Percentiles rank a stretch among this genome's conserved stretches.
Conservation (phyloP, 2,888 invertebrate genomes). For the Beris chalybata region DNA sequence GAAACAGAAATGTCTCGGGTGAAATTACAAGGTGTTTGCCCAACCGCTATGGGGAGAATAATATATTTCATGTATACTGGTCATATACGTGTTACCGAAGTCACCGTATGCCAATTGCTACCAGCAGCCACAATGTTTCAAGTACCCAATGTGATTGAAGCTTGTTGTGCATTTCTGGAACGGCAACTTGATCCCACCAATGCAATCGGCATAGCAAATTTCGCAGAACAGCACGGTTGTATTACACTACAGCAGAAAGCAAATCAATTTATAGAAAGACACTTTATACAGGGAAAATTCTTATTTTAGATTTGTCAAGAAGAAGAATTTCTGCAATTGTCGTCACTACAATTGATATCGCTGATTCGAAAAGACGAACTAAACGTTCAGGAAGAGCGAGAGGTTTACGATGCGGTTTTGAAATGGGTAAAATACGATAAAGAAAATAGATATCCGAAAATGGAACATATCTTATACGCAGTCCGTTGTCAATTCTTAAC, state of each 20-base stretch:
- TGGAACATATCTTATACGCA: slow-evolving; percentile 84
- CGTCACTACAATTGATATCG: slow-evolving; percentile 76
- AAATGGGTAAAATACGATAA: slow-evolving; percentile 91
- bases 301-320: slow-evolving; percentile 76
- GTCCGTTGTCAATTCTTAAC: slow-evolving; percentile 91
- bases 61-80: slow-evolving; percentile 94
- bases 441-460: slow-evolving; percentile 77
- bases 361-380: slow-evolving; percentile 87
- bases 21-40: slow-evolving; percentile 81
- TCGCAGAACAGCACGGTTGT: slow-evolving; percentile 91
- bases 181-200: slow-evolving; percentile 90
- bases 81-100: slow-evolving; percentile 84
- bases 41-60: slow-evolving; percentile 83
- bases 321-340: slow-evolving; percentile 87
- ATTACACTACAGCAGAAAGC: slow-evolving; percentile 78
- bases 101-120: slow-evolving; percentile 87
- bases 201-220: slow-evolving; percentile 91
- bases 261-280: slow-evolving; percentile 82
- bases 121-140: slow-evolving; percentile 96
- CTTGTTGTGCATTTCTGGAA: slow-evolving; percentile 90
- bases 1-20: slow-evolving; percentile 87
- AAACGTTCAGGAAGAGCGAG: slow-evolving; percentile 88
- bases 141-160: slow-evolving; percentile 85
- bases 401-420: slow-evolving; percentile 88
- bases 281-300: slow-evolving; percentile 66